Percentiles rank a stretch among this genome's conserved stretches.
These are phyloP conservation scores for Drosophila pallidifrons DNA, from an alignment of 1,140 invertebrate genomes.

Conservation along the genomic window DNA sequence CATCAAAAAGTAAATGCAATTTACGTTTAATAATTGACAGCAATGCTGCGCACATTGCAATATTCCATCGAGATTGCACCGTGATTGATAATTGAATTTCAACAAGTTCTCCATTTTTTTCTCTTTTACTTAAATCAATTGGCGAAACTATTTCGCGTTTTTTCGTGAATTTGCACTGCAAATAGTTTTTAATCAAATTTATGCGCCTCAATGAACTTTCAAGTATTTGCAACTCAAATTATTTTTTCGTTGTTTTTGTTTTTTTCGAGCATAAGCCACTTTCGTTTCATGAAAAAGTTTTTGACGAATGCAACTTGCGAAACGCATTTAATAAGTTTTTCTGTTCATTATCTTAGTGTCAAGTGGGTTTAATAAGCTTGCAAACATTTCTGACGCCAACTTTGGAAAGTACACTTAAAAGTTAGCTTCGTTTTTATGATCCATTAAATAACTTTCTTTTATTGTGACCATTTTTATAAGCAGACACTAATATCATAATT, in stretches of 20 bases:
- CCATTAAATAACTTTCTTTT: too few relatives aligned
- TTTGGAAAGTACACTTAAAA: neutral
- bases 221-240: neutral
- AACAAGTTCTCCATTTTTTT: neutral
- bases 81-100: constrained; percentile 42
- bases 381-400: neutral
- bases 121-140: constrained; percentile 11
- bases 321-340: constrained; percentile 5
- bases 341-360: neutral
- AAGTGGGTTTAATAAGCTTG: neutral
- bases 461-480: too few relatives aligned
- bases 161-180: neutral
- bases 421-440: too few relatives aligned
- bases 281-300: neutral
- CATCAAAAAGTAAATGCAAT: constrained; percentile 45
- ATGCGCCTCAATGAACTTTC: constrained; percentile 11
- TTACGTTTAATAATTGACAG: constrained; percentile 51
- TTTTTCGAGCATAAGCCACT: too few relatives aligned
- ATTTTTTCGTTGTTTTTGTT: too few relatives aligned
- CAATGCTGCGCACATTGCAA: constrained; percentile 9
- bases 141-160: constrained; percentile 11
- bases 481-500: too few relatives aligned
- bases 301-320: neutral
- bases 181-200: constrained; percentile 45
- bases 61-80: constrained; percentile 25